Conservation (phyloP, 2,113 vertebrate species). For the Fregetta grallaria region DNA sequence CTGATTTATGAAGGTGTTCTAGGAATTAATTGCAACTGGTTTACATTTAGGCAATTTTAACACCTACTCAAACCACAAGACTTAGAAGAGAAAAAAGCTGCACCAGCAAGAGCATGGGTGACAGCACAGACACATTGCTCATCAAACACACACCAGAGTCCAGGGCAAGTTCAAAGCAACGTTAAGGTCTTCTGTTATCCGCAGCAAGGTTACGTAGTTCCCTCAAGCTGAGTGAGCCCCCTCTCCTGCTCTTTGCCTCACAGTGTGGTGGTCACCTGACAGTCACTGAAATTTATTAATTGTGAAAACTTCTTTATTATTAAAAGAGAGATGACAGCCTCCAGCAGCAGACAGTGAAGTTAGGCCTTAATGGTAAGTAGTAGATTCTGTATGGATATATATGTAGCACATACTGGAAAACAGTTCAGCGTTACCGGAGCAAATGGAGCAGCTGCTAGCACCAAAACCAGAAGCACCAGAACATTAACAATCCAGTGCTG, state of each 20-base stretch:
- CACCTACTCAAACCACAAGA: not conserved
- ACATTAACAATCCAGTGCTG: fast-evolving
- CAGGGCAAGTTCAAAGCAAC: not conserved
- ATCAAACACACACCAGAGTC: not conserved
- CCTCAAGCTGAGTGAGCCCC: not conserved
- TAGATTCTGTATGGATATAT: not conserved
- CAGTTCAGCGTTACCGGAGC: not conserved
- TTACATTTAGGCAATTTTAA: not conserved
- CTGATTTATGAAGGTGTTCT: not conserved
- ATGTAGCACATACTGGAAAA: not conserved
- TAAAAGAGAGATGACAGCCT: not conserved
- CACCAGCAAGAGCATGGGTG: not conserved
- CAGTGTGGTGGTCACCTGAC: not conserved
- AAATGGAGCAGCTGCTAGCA: not conserved
- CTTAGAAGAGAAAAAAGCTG: not conserved
- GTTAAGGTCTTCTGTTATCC: not conserved
- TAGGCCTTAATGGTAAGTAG: not conserved
- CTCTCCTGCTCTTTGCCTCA: not conserved
- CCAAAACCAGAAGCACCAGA: not conserved
- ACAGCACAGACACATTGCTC: not conserved
- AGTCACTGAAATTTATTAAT: not conserved
- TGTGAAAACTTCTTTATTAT: not conserved
- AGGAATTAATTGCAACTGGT: not conserved
- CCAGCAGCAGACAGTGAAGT: not conserved
- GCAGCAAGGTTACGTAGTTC: not conserved